Conservation (phyloP, 23 tunicate species). For the Phallusia fumigata region DNA sequence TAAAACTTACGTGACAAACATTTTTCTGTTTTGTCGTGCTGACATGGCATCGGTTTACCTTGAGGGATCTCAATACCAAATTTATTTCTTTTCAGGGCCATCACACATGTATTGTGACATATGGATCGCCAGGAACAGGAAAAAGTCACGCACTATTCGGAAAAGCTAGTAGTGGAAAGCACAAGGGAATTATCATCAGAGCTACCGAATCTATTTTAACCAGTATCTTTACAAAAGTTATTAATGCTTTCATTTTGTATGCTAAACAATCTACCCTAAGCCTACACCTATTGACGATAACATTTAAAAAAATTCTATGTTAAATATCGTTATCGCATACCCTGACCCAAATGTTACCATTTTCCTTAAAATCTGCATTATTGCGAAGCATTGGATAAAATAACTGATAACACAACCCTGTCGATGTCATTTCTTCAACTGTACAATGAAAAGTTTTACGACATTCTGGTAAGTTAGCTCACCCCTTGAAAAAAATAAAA, state of each 20-base stretch:
- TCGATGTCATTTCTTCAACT: constrained; percentile 87
- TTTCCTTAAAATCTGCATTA: background rate
- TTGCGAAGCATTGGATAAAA: background rate
- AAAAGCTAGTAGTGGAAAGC: constrained; percentile 91
- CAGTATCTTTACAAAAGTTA: constrained; percentile 19
- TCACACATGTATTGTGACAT: constrained; percentile 66
- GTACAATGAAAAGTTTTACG: constrained; percentile 91
- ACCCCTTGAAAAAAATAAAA: background rate
- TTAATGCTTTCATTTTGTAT: background rate
- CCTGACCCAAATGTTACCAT: background rate
- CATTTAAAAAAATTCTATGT: too few species aligned
- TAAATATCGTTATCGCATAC: too few species aligned
- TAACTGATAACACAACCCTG: background rate
- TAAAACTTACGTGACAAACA: too few species aligned
- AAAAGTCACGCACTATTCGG: constrained; percentile 91
- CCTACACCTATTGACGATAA: too few species aligned
- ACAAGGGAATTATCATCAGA: constrained; percentile 83
- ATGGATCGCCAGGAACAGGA: constrained; percentile 84
- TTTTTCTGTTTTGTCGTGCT: too few species aligned
- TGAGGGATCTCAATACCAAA: too few species aligned
- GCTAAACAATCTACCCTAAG: too few species aligned
- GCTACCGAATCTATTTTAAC: constrained; percentile 58
- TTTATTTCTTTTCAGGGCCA: constrained; percentile 50
- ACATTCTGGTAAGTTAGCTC: constrained; percentile 68
- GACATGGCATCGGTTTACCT: too few species aligned